Evolutionary conservation across 2,797 vertebrate genomes (phyloP).

Genomic region (Phyllotis vaccarum): DNA sequence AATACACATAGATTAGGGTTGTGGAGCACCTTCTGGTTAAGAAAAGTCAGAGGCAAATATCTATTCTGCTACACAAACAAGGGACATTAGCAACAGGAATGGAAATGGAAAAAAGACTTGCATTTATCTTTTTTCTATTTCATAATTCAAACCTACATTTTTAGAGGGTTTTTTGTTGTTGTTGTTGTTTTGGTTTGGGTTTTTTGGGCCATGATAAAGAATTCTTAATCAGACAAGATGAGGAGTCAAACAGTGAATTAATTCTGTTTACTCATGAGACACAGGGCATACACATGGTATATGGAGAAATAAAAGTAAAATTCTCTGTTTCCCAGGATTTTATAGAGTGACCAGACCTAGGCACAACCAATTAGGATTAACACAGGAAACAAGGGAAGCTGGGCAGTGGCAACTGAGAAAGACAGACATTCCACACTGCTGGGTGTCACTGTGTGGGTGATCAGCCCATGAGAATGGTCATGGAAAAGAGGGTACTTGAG

Average conservation of each 20-base stretch:
- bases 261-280: neutral
- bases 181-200: no score
- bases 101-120: neutral
- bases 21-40: slow-evolving; percentile 50
- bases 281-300: neutral
- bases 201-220: slow-evolving; percentile 14
- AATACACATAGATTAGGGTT: slow-evolving; percentile 34
- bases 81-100: slow-evolving; percentile 54
- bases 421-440: neutral
- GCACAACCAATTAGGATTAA: neutral
- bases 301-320: neutral
- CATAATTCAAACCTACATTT: slow-evolving; percentile 48
- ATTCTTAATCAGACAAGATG: slow-evolving; percentile 51
- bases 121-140: slow-evolving; percentile 63
- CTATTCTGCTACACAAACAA: slow-evolving; percentile 3
- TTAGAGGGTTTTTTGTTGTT: slow-evolving; percentile 40
- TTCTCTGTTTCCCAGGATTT: neutral
- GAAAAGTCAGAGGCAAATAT: slow-evolving; percentile 49
- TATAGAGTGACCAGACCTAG: neutral
- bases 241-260: slow-evolving; percentile 36
- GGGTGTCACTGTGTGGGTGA: neutral
- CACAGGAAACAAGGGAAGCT: neutral
- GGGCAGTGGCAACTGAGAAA: neutral
- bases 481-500: neutral
- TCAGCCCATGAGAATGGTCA: neutral